Conservation (phyloP, 2,797 vertebrate genomes). For the Epinephelus coioides region DNA sequence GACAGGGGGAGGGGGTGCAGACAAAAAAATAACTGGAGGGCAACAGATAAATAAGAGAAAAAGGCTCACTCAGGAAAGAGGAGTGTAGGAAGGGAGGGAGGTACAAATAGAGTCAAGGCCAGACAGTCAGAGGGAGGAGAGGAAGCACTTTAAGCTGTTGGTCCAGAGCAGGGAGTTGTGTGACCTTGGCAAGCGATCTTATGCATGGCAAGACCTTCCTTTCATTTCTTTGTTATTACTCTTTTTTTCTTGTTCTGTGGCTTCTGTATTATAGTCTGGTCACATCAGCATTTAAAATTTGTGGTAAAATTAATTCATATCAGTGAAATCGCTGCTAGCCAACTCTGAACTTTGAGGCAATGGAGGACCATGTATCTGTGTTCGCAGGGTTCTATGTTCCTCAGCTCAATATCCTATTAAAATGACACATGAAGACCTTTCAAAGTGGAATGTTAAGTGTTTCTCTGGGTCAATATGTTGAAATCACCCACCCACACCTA, state of each 20-base stretch:
- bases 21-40: constrained; percentile 1
- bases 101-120: constrained; percentile 49
- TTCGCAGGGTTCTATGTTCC: too few species aligned
- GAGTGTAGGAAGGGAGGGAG: constrained; percentile 26
- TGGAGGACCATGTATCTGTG: too few species aligned
- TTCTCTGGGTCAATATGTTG: too few species aligned
- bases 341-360: background rate
- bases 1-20: background rate
- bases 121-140: constrained; percentile 47
- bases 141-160: constrained; percentile 39
- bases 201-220: constrained; percentile 14
- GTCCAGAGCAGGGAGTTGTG: constrained; percentile 21
- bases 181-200: constrained; percentile 32
- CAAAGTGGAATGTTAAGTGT: too few species aligned
- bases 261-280: background rate
- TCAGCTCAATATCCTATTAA: too few species aligned
- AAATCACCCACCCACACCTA: too few species aligned
- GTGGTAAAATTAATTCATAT: background rate
- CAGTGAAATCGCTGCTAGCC: background rate
- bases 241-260: background rate
- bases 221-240: background rate
- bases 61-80: constrained; percentile 17
- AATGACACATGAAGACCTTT: too few species aligned
- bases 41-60: constrained; percentile 45
- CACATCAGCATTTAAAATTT: background rate